Conservation (phyloP, 2,113 vertebrate species). For the Sarotherodon lohbergeri region DNA sequence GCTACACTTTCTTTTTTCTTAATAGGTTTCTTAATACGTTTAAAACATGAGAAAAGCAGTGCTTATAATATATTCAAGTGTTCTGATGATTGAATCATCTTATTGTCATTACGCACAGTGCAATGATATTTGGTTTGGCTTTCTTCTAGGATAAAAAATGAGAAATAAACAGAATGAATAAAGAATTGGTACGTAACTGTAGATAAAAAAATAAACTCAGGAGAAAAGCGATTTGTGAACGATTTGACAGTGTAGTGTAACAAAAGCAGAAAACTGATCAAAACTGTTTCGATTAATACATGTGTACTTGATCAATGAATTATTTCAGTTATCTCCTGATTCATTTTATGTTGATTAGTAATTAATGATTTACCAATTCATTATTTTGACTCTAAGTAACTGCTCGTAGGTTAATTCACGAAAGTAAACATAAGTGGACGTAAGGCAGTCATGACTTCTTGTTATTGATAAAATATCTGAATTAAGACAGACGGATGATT, state of each 20-base stretch:
- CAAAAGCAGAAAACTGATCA: background rate
- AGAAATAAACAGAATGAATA: background rate
- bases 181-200: background rate
- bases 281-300: background rate
- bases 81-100: background rate
- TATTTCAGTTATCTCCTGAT: background rate
- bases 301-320: background rate
- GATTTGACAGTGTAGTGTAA: background rate
- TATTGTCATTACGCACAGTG: background rate
- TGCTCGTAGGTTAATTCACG: fast-evolving
- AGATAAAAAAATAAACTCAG: background rate
- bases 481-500: background rate
- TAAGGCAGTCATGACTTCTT: background rate
- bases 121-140: background rate
- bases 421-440: background rate
- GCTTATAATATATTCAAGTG: background rate
- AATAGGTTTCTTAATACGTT: background rate
- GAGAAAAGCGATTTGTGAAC: background rate
- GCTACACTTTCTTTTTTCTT: background rate
- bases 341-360: background rate
- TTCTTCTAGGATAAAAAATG: background rate
- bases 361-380: background rate
- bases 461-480: background rate
- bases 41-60: background rate
- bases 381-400: background rate